A percentile compares a stretch with the other conserved stretches of the same genome.
phyloP scores from a whole-genome alignment of 2,888 invertebrate genomes.

The Poecilobothrus nobilitatus region DNA sequence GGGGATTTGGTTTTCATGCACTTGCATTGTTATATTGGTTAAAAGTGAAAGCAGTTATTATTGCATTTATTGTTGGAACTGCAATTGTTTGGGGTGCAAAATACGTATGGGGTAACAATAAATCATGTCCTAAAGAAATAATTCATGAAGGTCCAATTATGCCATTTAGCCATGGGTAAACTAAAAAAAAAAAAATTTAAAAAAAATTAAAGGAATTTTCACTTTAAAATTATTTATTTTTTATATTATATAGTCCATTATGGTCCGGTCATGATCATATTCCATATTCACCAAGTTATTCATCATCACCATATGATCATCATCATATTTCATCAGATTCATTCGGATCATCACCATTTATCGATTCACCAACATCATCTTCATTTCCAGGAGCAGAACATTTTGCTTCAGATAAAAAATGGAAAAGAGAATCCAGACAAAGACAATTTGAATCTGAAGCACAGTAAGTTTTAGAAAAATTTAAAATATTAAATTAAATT shows the following conservation, averaged over 20 bases:
- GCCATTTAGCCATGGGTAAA: conserved; percentile 40
- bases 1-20: conserved; percentile 35
- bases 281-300: conserved; percentile 30
- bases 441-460: conserved; percentile 28
- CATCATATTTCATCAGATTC: conserved; percentile 23
- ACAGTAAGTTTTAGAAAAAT: conserved; percentile 29
- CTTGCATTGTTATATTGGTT: conserved; percentile 39
- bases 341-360: conserved; percentile 16
- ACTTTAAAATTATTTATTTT: not conserved
- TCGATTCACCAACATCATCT: conserved; percentile 12
- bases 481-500: not conserved
- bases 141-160: conserved; percentile 26
- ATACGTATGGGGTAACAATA: conserved; percentile 25
- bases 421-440: conserved; percentile 19
- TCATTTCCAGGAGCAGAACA: conserved; percentile 22
- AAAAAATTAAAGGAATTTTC: not conserved
- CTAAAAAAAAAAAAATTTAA: not conserved
- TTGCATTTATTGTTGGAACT: conserved; percentile 39
- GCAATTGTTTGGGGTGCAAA: conserved; percentile 37
- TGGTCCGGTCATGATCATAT: conserved; percentile 32
- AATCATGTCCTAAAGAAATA: conserved; percentile 27
- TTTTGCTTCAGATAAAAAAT: conserved; percentile 28
- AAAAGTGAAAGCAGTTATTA: conserved; percentile 40
- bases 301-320: conserved; percentile 20
- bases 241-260: conserved; percentile 26